Conservation (phyloP, 2,113 vertebrate genomes). For the Platanista minor region DNA sequence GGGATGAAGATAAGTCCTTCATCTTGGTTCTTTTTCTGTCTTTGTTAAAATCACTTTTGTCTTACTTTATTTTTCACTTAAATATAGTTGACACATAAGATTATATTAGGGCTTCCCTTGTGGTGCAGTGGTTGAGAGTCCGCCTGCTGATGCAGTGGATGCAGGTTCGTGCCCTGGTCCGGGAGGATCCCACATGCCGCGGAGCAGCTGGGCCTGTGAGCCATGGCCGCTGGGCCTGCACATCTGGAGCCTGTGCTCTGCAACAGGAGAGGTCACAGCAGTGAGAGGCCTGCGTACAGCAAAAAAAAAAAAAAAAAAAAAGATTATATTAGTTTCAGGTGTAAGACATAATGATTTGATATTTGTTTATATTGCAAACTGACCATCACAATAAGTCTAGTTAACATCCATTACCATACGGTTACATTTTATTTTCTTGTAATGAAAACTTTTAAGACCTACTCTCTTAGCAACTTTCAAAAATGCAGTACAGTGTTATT, state of each 20-base stretch:
- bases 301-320: no score
- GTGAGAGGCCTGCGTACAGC: no score
- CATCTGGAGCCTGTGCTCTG: no score
- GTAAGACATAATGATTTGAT: not conserved
- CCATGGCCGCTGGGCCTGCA: no score
- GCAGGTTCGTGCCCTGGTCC: no score
- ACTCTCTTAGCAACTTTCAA: not conserved
- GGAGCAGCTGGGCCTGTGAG: no score
- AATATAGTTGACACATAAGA: not conserved
- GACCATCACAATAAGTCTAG: not conserved
- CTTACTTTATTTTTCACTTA: not conserved
- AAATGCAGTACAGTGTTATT: not conserved
- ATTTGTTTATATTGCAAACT: not conserved
- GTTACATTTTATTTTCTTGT: not conserved
- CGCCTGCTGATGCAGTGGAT: no score
- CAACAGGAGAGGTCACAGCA: no score
- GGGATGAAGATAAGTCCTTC: not conserved
- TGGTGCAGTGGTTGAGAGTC: no score
- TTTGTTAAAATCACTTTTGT: not conserved
- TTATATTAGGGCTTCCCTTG: not conserved
- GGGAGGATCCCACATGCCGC: no score
- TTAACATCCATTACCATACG: not conserved
- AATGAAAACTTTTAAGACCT: not conserved
- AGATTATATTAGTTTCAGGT: not conserved
- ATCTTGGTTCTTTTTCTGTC: not conserved